Evolutionary conservation across 2,797 vertebrate species (phyloP).

Genomic region (Pachyuromys duprasi): DNA sequence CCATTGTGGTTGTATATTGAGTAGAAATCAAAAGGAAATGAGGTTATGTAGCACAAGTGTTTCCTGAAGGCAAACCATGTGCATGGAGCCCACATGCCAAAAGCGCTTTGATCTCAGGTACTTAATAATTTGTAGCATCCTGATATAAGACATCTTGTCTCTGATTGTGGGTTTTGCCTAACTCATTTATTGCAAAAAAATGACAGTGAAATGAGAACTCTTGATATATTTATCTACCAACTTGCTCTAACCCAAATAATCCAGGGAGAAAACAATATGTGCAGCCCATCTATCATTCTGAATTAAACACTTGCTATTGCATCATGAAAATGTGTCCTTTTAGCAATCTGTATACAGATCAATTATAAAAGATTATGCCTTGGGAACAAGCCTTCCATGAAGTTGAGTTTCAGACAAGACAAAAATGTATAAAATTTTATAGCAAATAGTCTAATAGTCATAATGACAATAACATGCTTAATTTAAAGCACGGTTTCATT

Average conservation of each 20-base stretch:
- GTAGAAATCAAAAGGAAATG: background rate
- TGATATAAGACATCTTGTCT: conserved; percentile 42
- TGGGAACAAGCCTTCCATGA: conserved; percentile 12
- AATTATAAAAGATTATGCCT: conserved; percentile 63
- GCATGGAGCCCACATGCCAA: background rate
- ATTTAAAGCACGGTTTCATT: conserved; percentile 54
- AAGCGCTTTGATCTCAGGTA: background rate
- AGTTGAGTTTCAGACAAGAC: conserved; percentile 23
- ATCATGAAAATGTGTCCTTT: conserved; percentile 69
- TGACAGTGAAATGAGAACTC: conserved; percentile 49
- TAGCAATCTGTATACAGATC: conserved; percentile 53
- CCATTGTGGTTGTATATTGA: background rate
- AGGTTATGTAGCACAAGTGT: background rate
- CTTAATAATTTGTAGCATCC: conserved; percentile 57
- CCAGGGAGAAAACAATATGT: conserved; percentile 58
- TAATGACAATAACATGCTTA: conserved; percentile 44
- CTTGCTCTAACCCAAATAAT: conserved; percentile 58
- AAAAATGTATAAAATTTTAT: background rate
- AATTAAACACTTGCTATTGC: conserved; percentile 72
- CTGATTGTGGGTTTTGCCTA: conserved; percentile 56
- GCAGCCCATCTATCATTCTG: conserved; percentile 69
- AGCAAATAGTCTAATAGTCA: conserved; percentile 57
- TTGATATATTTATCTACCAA: conserved; percentile 73
- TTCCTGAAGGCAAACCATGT: background rate
- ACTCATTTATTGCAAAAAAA: conserved; percentile 65